A percentile compares a stretch with the other conserved stretches of the same genome.
Evolutionary conservation across 2,888 invertebrate genomes (phyloP).

Genomic region (Lycaena phlaeas): DNA sequence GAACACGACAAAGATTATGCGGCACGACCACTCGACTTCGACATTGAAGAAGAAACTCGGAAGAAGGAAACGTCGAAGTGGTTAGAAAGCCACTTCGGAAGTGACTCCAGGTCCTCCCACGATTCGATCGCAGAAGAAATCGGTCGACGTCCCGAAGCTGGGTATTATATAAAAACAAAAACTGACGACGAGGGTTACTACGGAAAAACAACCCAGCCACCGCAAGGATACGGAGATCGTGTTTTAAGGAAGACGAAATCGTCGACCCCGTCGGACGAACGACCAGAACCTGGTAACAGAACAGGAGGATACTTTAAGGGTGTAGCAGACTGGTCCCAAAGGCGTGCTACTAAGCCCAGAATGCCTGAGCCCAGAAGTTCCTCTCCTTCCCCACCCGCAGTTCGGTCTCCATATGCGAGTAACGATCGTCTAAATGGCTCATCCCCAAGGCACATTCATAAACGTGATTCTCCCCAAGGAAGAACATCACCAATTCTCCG

Average conservation of each 20-base stretch:
- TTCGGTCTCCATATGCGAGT: conserved; percentile 55
- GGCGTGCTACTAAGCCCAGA: conserved; percentile 68
- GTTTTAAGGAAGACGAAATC: conserved; percentile 68
- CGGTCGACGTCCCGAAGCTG: conserved; percentile 75
- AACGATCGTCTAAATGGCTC: conserved; percentile 52
- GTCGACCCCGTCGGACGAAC: conserved; percentile 68
- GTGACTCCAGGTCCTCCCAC: conserved; percentile 85
- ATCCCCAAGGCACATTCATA: conserved; percentile 55
- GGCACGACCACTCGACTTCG: conserved; percentile 86
- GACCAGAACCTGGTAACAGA: conserved; percentile 49
- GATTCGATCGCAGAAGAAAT: conserved; percentile 79
- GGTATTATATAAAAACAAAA: conserved; percentile 85
- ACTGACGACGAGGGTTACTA: conserved; percentile 63
- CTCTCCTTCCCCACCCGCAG: conserved; percentile 56
- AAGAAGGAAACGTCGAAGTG: conserved; percentile 93
- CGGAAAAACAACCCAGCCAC: conserved; percentile 58
- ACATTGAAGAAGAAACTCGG: conserved; percentile 90
- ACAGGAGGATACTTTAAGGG: conserved; percentile 79
- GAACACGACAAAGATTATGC: conserved; percentile 81
- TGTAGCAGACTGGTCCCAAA: conserved; percentile 85
- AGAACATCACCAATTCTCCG: conserved; percentile 55
- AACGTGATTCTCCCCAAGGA: conserved; percentile 57
- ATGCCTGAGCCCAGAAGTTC: conserved; percentile 66
- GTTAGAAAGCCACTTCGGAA: conserved; percentile 93
- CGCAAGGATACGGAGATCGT: conserved; percentile 56